phyloP scores from a whole-genome alignment of 2,113 vertebrate species.

The Halichoerus grypus region DNA sequence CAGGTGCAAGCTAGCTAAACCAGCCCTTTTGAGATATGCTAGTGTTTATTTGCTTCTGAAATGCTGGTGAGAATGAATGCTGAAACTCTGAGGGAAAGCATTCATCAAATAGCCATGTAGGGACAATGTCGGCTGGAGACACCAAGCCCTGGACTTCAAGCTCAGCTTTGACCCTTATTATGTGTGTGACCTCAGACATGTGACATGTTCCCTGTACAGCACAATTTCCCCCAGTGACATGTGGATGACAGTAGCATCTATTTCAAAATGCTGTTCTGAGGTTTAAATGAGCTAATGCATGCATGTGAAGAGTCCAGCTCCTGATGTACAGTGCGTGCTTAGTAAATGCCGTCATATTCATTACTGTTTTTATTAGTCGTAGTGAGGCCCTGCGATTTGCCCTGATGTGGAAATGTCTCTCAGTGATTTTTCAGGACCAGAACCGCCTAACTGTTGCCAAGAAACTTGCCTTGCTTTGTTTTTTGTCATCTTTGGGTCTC shows the following conservation, averaged over 20 bases:
- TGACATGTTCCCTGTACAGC: not conserved
- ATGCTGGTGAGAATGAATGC: not conserved
- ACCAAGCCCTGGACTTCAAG: not conserved
- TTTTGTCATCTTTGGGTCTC: slow-evolving; percentile 28
- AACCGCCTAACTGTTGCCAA: not conserved
- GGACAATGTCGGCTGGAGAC: not conserved
- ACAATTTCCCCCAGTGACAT: not conserved
- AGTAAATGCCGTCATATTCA: not conserved
- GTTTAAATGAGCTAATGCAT: not conserved
- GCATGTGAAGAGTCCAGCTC: not conserved
- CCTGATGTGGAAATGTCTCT: not conserved
- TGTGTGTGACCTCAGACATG: not conserved
- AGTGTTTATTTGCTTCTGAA: not conserved
- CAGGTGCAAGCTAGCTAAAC: not conserved
- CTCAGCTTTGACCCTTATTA: not conserved
- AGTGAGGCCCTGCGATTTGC: not conserved
- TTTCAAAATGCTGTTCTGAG: not conserved
- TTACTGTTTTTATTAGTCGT: not conserved
- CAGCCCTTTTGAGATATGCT: not conserved
- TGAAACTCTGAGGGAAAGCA: not conserved
- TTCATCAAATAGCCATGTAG: not conserved
- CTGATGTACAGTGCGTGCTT: not conserved
- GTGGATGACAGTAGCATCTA: not conserved
- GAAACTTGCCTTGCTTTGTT: not conserved
- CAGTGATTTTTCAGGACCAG: not conserved